Evolutionary conservation across 2,113 vertebrate species (phyloP).

Genomic region (Plestiodon gilberti): DNA sequence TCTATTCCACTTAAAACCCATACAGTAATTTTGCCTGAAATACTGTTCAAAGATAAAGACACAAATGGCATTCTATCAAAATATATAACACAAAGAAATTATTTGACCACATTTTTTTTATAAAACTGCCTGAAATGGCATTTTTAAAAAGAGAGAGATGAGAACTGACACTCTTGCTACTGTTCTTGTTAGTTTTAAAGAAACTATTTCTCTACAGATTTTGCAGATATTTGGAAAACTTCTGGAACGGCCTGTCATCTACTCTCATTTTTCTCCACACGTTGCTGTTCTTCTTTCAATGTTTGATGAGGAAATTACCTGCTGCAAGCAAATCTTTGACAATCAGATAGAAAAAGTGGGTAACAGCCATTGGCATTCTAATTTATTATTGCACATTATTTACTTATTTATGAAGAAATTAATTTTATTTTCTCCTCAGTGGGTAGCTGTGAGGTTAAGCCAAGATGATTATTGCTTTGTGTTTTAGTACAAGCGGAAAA

Average conservation of each 20-base stretch:
- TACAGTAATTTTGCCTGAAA: not conserved
- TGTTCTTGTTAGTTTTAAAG: not conserved
- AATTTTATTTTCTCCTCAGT: not conserved
- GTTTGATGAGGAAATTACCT: slow-evolving; percentile 78
- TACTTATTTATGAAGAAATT: not conserved
- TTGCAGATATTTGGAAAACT: slow-evolving; percentile 77
- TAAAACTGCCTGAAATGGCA: not conserved
- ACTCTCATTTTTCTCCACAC: slow-evolving; percentile 70
- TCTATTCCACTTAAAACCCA: not conserved
- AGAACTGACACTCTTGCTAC: not conserved
- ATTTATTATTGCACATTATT: not conserved
- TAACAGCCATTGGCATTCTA: slow-evolving; percentile 6
- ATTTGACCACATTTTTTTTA: not conserved
- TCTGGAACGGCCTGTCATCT: slow-evolving; percentile 74
- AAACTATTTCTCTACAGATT: slow-evolving; percentile 53
- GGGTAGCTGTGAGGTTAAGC: not conserved
- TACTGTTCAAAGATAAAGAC: not conserved
- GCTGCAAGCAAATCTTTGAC: slow-evolving; percentile 74
- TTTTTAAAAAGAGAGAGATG: not conserved
- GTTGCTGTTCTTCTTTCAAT: slow-evolving; percentile 75
- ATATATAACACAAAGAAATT: slow-evolving; percentile 4
- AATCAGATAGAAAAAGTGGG: slow-evolving; percentile 76
- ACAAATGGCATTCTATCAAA: not conserved
- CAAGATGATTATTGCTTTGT: not conserved
- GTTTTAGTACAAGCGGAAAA: not conserved